These are phyloP conservation scores for Gambusia affinis DNA, from an alignment of 2,113 vertebrate genomes.

Conservation along the genomic window DNA sequence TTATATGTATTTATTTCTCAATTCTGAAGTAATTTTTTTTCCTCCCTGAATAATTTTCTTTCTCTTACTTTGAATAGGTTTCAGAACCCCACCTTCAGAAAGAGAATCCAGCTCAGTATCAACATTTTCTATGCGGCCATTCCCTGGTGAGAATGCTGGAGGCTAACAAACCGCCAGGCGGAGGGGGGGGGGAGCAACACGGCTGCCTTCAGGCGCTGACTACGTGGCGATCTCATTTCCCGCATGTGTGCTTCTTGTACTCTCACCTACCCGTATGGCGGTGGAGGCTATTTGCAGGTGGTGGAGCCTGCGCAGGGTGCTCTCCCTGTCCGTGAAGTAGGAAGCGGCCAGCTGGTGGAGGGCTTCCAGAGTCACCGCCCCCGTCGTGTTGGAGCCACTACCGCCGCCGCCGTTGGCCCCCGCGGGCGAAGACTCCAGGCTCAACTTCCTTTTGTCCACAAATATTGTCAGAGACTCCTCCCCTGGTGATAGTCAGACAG, in stretches of 20 bases:
- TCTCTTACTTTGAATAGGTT: not conserved
- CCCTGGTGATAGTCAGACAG: slow-evolving; percentile 70
- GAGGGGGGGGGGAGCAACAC: not conserved
- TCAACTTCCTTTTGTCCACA: slow-evolving; percentile 84
- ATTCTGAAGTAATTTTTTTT: not conserved
- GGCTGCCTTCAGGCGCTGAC: slow-evolving; percentile 13
- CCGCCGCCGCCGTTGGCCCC: slow-evolving; percentile 30
- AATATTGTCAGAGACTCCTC: slow-evolving; percentile 86
- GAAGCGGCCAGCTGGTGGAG: slow-evolving; percentile 85
- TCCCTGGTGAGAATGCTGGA: slow-evolving; percentile 5
- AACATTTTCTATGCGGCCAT: not conserved
- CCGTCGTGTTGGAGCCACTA: slow-evolving; percentile 64
- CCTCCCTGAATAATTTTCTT: not conserved
- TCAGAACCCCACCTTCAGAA: not conserved
- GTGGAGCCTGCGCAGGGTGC: slow-evolving; percentile 81
- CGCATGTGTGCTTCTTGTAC: slow-evolving; percentile 3
- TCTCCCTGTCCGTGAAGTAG: slow-evolving; percentile 85
- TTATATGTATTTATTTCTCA: slow-evolving; percentile 3
- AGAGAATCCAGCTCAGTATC: not conserved
- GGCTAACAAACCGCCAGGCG: slow-evolving; percentile 7
- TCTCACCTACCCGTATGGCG: slow-evolving; percentile 79
- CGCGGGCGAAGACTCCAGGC: slow-evolving; percentile 59
- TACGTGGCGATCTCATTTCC: slow-evolving; percentile 3
- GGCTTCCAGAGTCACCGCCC: slow-evolving; percentile 77
- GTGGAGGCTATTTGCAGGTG: slow-evolving; percentile 85